Evolutionary conservation across 2,888 invertebrate genomes (phyloP).

Genomic region (Poecilus cupreus): DNA sequence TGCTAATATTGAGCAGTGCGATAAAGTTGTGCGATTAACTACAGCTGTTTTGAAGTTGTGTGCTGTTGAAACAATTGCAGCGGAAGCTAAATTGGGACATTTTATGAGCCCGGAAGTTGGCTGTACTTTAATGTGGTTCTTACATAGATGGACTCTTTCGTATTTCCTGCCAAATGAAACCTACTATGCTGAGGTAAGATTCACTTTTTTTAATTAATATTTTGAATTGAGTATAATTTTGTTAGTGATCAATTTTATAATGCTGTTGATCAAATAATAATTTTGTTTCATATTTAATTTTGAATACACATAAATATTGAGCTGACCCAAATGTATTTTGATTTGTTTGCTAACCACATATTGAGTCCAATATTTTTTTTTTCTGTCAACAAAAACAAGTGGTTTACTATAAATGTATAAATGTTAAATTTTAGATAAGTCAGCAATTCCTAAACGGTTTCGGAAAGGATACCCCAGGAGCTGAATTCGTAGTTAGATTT

Average conservation of each 20-base stretch:
- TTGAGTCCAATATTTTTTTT: constrained; percentile 42
- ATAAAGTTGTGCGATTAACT: constrained; percentile 78
- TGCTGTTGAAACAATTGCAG: constrained; percentile 83
- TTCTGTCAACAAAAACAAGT: no score
- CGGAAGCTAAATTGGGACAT: constrained; percentile 80
- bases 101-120: constrained; percentile 88
- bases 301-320: no score
- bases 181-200: constrained; percentile 75
- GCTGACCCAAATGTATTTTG: no score
- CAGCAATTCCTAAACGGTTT: constrained; percentile 78
- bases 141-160: constrained; percentile 84
- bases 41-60: constrained; percentile 84
- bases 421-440: constrained; percentile 73
- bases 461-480: constrained; percentile 80
- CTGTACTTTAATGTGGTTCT: constrained; percentile 85
- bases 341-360: no score
- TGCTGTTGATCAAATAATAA: no score
- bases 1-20: constrained; percentile 71
- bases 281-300: no score
- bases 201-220: constrained; percentile 63
- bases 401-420: background rate
- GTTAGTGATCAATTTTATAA: no score
- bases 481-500: constrained; percentile 78
- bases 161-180: constrained; percentile 81
- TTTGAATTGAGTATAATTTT: no score